Conservation (phyloP, 2,113 vertebrate genomes). For the Brienomyrus brachyistius region DNA sequence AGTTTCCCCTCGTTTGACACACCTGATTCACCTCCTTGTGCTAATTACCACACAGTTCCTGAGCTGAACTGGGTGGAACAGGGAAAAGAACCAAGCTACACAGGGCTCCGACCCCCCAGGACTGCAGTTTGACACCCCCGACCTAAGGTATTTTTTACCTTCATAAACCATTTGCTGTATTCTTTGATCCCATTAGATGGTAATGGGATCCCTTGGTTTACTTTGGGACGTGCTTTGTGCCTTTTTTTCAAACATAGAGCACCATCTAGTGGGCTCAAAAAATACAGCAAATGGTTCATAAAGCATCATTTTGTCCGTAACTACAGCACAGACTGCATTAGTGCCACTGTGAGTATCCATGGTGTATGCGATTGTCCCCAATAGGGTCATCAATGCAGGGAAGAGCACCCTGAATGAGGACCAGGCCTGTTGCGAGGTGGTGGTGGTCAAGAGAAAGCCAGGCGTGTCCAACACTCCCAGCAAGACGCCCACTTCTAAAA, state of each 20-base stretch:
- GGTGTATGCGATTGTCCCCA: not conserved
- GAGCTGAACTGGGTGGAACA: too few species aligned
- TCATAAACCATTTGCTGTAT: too few species aligned
- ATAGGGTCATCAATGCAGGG: slow-evolving; percentile 92
- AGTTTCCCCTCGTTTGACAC: too few species aligned
- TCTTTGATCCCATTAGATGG: too few species aligned
- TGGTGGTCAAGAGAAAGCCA: slow-evolving; percentile 75
- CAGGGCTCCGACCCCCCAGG: too few species aligned
- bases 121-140: too few species aligned
- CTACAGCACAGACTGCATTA: not conserved
- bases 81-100: too few species aligned
- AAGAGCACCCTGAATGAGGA: slow-evolving; percentile 96
- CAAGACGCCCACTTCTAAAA: slow-evolving; percentile 65
- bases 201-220: not conserved
- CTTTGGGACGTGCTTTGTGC: not conserved
- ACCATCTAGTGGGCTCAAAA: not conserved
- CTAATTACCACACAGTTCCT: too few species aligned
- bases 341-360: not conserved
- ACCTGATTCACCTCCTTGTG: too few species aligned
- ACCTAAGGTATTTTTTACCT: too few species aligned
- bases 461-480: slow-evolving; percentile 66
- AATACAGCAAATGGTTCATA: not conserved
- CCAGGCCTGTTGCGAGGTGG: slow-evolving; percentile 91
- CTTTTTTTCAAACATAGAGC: not conserved
- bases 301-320: not conserved